phyloP scores from a whole-genome alignment of 92 coral and sea anemone genomes.

The Porites rus region DNA sequence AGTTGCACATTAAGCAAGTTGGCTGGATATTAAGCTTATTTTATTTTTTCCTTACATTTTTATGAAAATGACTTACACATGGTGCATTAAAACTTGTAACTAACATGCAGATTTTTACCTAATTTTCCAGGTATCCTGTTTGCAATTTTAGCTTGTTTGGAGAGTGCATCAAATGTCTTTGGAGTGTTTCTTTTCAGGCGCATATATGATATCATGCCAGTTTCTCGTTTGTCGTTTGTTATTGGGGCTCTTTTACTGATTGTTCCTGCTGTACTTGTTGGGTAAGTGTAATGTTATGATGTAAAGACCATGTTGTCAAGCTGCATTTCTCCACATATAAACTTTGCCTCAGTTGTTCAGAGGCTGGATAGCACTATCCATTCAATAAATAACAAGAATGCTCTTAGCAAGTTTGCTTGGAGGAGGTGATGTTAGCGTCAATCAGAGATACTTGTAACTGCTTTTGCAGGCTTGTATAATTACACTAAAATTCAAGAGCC shows the following conservation, averaged over 20 bases:
- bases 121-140: conserved; percentile 39
- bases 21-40: no score
- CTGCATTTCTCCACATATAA: background rate
- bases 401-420: no score
- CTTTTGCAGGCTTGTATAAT: no score
- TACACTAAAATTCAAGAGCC: no score
- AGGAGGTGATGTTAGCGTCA: no score
- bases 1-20: no score
- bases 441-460: no score
- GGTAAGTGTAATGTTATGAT: conserved; percentile 28
- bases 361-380: no score
- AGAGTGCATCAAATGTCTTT: conserved; percentile 20
- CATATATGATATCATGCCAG: conserved; percentile 11
- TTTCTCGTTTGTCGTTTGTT: conserved; percentile 42
- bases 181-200: conserved; percentile 34
- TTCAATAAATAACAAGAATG: no score
- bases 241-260: conserved; percentile 48
- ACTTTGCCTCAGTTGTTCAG: background rate
- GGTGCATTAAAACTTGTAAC: background rate
- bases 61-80: no score
- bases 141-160: conserved; percentile 54
- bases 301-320: no score
- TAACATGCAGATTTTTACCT: background rate
- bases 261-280: conserved; percentile 46
- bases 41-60: no score